These are phyloP conservation scores for Patella depressa DNA, from an alignment of 2,888 invertebrate genomes.

Conservation along the genomic window DNA sequence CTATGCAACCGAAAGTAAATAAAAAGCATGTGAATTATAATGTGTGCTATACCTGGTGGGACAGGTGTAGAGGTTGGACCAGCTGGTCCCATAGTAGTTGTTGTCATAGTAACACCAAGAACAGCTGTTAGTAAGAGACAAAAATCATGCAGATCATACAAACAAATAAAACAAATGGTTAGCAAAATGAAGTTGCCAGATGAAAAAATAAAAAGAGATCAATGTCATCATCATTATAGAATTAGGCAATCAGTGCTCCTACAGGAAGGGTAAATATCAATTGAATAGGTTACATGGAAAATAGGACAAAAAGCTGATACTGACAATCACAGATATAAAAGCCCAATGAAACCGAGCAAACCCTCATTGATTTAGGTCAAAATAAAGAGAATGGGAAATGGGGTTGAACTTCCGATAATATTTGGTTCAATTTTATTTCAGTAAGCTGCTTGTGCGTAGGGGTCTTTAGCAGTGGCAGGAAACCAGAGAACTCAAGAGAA, in stretches of 20 bases:
- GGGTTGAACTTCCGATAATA: no score
- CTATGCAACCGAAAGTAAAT: background rate
- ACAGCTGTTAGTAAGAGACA: conserved; percentile 18
- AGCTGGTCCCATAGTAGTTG: conserved; percentile 20
- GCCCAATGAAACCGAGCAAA: background rate
- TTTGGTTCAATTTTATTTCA: no score
- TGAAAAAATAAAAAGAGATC: background rate
- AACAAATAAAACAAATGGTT: background rate
- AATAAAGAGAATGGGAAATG: no score
- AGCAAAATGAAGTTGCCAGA: background rate
- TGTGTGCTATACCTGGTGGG: conserved; percentile 20
- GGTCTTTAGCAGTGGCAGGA: no score
- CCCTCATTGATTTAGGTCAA: no score
- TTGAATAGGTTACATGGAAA: background rate
- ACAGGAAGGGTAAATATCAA: background rate
- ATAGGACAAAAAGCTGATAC: background rate
- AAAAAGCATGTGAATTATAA: conserved; percentile 11
- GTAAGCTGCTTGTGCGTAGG: no score
- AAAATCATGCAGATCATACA: conserved; percentile 9
- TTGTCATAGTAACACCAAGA: conserved; percentile 17
- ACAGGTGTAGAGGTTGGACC: conserved; percentile 11
- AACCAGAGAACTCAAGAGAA: no score
- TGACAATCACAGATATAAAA: background rate
- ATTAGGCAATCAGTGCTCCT: background rate
- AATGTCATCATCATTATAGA: background rate